phyloP scores from a whole-genome alignment of 1,140 invertebrate genomes.

The Sycophila sp. region DNA sequence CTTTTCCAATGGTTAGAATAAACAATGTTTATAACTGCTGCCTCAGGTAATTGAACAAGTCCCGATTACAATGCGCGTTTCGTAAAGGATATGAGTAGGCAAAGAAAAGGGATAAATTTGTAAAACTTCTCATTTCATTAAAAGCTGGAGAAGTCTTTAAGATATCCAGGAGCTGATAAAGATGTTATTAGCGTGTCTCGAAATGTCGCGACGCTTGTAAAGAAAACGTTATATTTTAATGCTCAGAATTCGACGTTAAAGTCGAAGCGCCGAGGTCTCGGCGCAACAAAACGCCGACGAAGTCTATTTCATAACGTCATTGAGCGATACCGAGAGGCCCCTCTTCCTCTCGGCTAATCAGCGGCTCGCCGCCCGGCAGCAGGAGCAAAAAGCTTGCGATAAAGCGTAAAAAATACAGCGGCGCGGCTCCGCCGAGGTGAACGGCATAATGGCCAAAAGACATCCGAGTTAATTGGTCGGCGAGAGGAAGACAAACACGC shows the following conservation, averaged over 20 bases:
- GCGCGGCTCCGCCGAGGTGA: not conserved
- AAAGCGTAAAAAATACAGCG: conserved; percentile 12
- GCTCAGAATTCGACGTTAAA: not conserved
- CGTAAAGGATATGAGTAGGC: no score
- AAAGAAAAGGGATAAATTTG: no score
- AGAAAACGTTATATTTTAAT: conserved; percentile 15
- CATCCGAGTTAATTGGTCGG: conserved; percentile 31
- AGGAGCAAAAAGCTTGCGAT: not conserved
- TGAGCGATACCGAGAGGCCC: not conserved
- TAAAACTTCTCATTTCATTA: no score
- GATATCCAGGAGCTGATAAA: conserved; percentile 8
- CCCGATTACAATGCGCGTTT: no score
- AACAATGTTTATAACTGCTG: not conserved
- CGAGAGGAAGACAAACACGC: conserved; percentile 9
- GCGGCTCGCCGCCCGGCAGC: not conserved
- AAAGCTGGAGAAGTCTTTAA: no score
- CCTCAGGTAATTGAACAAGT: no score
- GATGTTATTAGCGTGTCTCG: not conserved
- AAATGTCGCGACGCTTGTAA: not conserved
- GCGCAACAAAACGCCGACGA: no score
- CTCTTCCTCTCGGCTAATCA: not conserved
- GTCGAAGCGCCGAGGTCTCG: not conserved
- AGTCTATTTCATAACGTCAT: conserved; percentile 5
- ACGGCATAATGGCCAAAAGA: conserved; percentile 25
- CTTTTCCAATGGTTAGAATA: no score